A percentile compares a stretch with the other conserved stretches of the same genome.
phyloP scores from a whole-genome alignment of 2,113 vertebrate species.

The Micronycteris hirsuta region DNA sequence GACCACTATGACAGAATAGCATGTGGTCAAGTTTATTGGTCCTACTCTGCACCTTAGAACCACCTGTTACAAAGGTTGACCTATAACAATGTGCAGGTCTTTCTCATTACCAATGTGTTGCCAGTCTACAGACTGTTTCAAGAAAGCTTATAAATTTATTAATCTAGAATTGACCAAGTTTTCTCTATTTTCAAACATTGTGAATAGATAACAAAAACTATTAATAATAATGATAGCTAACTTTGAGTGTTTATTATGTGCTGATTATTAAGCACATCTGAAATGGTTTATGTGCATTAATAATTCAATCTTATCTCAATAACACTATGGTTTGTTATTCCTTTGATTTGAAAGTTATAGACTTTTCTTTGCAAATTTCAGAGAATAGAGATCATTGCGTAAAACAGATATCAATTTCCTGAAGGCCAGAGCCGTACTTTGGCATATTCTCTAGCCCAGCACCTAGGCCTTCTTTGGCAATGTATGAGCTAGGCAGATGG shows the following conservation, averaged over 20 bases:
- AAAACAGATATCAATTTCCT: neutral
- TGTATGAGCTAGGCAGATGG: neutral
- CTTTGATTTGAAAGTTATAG: slow-evolving; percentile 12
- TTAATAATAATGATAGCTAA: slow-evolving; percentile 21
- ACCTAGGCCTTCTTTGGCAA: slow-evolving; percentile 5
- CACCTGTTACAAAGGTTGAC: neutral
- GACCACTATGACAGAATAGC: neutral
- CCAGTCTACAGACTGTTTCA: neutral
- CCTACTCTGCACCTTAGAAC: neutral
- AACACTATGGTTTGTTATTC: neutral
- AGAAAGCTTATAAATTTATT: neutral
- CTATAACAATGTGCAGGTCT: neutral
- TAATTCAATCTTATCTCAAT: slow-evolving; percentile 20
- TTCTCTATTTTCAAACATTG: slow-evolving; percentile 9
- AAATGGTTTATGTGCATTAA: slow-evolving; percentile 15
- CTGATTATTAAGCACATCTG: neutral
- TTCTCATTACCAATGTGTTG: neutral
- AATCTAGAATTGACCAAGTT: neutral
- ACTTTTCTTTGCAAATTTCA: slow-evolving; percentile 10
- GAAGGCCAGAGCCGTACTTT: neutral
- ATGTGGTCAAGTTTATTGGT: neutral
- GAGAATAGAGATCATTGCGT: neutral
- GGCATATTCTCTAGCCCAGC: neutral
- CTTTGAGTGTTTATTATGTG: neutral
- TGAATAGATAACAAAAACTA: slow-evolving; percentile 6